Conservation (phyloP, 2,888 invertebrate genomes). For the Cataglyphis cursor region DNA sequence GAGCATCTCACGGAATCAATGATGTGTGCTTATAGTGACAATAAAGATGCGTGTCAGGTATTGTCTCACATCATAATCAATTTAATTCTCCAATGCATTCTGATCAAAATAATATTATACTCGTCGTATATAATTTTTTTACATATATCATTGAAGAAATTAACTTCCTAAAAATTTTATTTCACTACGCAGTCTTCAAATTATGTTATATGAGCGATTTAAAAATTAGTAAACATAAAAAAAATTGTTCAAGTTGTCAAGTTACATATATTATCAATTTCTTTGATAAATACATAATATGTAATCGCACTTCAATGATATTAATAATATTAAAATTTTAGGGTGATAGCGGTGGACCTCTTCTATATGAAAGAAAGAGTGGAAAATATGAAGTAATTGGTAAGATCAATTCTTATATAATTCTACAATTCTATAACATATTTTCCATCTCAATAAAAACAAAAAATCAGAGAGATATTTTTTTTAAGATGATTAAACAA, state of each 20-base stretch:
- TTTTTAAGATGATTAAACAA: not conserved
- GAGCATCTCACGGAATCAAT: slow-evolving; percentile 87
- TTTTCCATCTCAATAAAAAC: not conserved
- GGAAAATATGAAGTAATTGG: slow-evolving; percentile 89
- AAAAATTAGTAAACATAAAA: slow-evolving; percentile 17
- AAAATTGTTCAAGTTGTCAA: not conserved
- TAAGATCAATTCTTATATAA: slow-evolving; percentile 80
- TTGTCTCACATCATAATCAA: not conserved
- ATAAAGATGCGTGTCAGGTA: slow-evolving; percentile 90
- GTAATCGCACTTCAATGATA: not conserved
- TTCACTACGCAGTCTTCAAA: not conserved
- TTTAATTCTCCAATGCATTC: not conserved
- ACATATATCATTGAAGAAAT: not conserved
- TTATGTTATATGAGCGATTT: not conserved
- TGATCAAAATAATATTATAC: slow-evolving; percentile 6
- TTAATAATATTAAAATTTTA: slow-evolving; percentile 76
- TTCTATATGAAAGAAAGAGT: slow-evolving; percentile 87
- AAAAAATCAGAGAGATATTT: not conserved
- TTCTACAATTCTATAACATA: not conserved
- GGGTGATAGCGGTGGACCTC: slow-evolving; percentile 91
- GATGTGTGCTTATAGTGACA: slow-evolving; percentile 89
- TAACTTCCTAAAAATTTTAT: not conserved
- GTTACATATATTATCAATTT: not conserved
- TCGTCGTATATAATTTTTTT: not conserved
- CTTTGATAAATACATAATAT: not conserved